Conservation (phyloP, 1,140 invertebrate species). For the Aphidius ervi region DNA sequence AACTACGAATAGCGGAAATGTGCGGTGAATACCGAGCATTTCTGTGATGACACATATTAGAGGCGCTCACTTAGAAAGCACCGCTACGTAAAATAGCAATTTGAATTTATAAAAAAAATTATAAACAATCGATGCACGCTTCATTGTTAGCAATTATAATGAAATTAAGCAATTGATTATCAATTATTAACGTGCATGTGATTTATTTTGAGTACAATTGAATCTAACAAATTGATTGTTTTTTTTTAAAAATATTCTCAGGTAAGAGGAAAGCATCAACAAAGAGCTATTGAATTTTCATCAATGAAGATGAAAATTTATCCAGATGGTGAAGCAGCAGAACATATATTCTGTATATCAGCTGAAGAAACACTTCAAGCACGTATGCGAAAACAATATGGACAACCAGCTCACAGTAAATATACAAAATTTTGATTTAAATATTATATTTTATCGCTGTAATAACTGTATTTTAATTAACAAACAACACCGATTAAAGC, state of each 20-base stretch:
- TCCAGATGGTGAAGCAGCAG: constrained; percentile 80
- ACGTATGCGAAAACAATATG: constrained; percentile 71
- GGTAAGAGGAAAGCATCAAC: constrained; percentile 93
- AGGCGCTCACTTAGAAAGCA: constrained; percentile 45
- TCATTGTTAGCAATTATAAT: not conserved
- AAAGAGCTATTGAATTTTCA: constrained; percentile 89
- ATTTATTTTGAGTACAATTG: too few relatives aligned
- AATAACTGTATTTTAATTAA: too few relatives aligned
- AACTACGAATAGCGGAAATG: too few relatives aligned
- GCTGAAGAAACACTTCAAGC: constrained; percentile 92
- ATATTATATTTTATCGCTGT: too few relatives aligned
- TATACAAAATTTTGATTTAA: constrained; percentile 13
- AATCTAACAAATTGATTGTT: not conserved
- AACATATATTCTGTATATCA: constrained; percentile 97
- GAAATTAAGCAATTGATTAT: too few relatives aligned
- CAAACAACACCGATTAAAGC: too few relatives aligned
- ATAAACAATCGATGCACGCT: not conserved
- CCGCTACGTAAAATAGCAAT: constrained; percentile 16
- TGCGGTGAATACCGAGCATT: too few relatives aligned
- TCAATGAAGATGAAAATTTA: constrained; percentile 92
- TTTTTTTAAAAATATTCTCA: constrained; percentile 45
- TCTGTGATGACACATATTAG: too few relatives aligned
- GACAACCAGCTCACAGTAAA: constrained; percentile 61
- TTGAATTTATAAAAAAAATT: constrained; percentile 6
- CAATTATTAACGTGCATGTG: too few relatives aligned